phyloP scores from a whole-genome alignment of 2,113 vertebrate species.

The Zeus faber region DNA sequence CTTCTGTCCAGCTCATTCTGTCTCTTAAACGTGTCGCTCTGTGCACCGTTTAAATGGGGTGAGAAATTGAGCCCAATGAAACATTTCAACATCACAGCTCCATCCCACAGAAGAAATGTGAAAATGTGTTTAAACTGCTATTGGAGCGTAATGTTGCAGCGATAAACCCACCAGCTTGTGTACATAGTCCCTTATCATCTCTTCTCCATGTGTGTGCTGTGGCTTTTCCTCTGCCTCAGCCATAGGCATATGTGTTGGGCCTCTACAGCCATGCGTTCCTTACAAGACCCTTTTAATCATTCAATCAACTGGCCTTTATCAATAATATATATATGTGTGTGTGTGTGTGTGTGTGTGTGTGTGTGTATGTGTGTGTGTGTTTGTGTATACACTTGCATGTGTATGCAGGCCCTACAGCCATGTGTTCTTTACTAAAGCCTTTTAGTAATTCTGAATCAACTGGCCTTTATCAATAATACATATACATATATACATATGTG shows the following conservation, averaged over 20 bases:
- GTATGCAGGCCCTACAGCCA: constrained; percentile 31
- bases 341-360: background rate
- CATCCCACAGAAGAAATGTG: constrained; percentile 30
- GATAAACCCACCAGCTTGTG: constrained; percentile 67
- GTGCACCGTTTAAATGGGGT: constrained; percentile 35
- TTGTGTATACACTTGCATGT: too few species aligned
- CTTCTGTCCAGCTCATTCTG: too few species aligned
- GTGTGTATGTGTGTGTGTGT: too few species aligned
- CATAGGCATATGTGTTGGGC: constrained; percentile 48
- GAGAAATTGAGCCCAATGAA: constrained; percentile 57
- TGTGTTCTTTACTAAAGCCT: constrained; percentile 27
- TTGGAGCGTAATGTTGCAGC: constrained; percentile 57
- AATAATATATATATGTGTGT: constrained; percentile 19
- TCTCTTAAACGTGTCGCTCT: constrained; percentile 22
- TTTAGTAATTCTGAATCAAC: constrained; percentile 33
- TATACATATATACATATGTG: constrained; percentile 7
- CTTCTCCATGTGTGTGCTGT: constrained; percentile 58
- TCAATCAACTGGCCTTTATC: constrained; percentile 37
- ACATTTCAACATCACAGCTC: constrained; percentile 38
- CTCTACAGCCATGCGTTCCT: constrained; percentile 23
- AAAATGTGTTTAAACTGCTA: constrained; percentile 61
- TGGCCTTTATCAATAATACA: constrained; percentile 33
- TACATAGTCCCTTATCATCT: constrained; percentile 66
- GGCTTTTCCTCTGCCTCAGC: constrained; percentile 53
- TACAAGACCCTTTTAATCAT: constrained; percentile 33